Conservation (phyloP, 2,797 vertebrate species). For the Tenualosa ilisha region DNA sequence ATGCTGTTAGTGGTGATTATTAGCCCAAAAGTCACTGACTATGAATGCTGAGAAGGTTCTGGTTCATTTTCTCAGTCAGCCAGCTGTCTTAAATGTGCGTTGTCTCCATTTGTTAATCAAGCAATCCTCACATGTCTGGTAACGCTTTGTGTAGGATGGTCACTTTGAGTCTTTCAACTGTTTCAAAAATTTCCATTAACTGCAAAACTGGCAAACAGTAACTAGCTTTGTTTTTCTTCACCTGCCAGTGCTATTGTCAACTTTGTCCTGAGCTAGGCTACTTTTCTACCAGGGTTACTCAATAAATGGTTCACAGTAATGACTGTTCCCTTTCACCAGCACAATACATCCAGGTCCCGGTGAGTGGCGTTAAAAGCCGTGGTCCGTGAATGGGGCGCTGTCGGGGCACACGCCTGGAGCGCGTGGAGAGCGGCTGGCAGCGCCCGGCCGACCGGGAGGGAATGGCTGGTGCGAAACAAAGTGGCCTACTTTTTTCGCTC, state of each 20-base stretch:
- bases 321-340: neutral
- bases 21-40: neutral
- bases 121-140: too few relatives aligned
- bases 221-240: neutral
- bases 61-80: neutral
- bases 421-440: neutral
- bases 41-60: neutral
- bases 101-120: neutral
- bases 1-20: neutral
- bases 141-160: neutral
- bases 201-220: neutral
- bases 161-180: neutral
- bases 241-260: neutral
- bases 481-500: neutral
- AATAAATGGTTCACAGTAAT: neutral
- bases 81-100: neutral
- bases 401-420: neutral
- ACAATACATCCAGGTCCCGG: neutral
- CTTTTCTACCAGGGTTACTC: slow-evolving; percentile 7
- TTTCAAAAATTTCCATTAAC: neutral
- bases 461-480: neutral
- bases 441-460: neutral
- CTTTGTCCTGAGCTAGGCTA: neutral
- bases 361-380: neutral
- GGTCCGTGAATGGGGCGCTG: neutral